Evolutionary conservation across 2,888 invertebrate species (phyloP), one percentile per base, ranked within the genome.

Genomic region (Hypsopygia costalis): DNA sequence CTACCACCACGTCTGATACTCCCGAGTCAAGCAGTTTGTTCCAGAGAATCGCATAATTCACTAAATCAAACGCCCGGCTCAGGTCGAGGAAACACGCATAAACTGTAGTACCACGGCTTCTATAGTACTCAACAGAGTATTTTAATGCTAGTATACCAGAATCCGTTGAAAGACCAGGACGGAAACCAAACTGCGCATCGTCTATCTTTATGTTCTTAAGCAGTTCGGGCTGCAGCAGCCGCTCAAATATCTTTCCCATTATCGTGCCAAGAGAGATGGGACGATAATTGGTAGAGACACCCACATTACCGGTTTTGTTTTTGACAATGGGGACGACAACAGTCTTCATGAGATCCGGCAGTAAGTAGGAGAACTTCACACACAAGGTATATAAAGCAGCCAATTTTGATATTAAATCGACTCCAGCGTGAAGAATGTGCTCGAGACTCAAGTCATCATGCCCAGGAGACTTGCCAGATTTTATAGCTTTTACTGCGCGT

Each of bases 241-340:
- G 30, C 12, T 45, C 44, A 36, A 38, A 30, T 25, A 45, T 34
- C 11, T 36, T 45, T 3, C 38, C 35, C 8, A 41, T 12, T 1
- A 39, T 30, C 4, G 45, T 45, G 3, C 35, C 44, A 7, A 45
- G 28, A 6, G 41, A 45, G 1, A 41, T 41, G 3, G 41, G 38
- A 10, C 45, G 22, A 25, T 41, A 45, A 25, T 45, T 45, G 9
- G 6, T 28, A 6, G 33, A 8, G 10, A 5, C 10, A 5, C 31
- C 29, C 11, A 39, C 10, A 10, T 44, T 40, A 1, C 31, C 40
- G 0, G 44, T 44, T 16, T 12, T 41, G 12, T 44, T 44, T 21
- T 44, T 38, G 1, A 22, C 11, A 4, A 44, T 38, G 8, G 37
- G 37, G 8, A 44, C 35, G 1, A 44, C 40, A 2, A 36, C 29